These are phyloP conservation scores for Hystrix cristata DNA, from an alignment of 2,113 vertebrate species.

Conservation along the genomic window DNA sequence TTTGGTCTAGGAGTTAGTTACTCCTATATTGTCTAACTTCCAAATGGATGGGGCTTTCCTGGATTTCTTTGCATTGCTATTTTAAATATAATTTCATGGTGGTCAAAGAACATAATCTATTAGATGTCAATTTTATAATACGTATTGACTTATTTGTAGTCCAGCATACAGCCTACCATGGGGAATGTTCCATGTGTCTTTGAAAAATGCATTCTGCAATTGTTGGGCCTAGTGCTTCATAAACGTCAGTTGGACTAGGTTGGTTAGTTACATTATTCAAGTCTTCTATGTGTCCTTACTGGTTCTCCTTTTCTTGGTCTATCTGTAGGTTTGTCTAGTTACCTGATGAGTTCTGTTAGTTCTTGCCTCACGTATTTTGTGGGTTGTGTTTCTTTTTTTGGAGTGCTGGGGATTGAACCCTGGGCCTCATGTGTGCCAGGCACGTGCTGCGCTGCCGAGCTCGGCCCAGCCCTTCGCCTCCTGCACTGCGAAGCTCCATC, in stretches of 20 bases:
- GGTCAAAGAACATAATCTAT: neutral
- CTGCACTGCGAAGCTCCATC: neutral
- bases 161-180: neutral
- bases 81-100: slow-evolving; percentile 10
- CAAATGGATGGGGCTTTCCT: neutral
- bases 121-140: neutral
- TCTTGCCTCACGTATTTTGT: neutral
- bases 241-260: neutral
- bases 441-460: neutral
- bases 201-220: neutral
- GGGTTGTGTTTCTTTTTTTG: neutral
- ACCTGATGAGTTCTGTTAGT: neutral
- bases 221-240: neutral
- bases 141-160: neutral
- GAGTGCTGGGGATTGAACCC: too few species aligned
- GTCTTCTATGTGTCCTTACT: neutral
- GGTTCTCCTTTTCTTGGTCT: neutral
- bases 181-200: neutral
- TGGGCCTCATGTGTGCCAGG: neutral
- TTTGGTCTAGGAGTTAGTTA: neutral
- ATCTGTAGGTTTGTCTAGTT: neutral
- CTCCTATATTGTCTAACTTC: neutral
- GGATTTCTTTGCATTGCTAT: slow-evolving; percentile 4
- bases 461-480: neutral
- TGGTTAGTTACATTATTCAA: neutral